phyloP scores from a whole-genome alignment of 2,888 invertebrate genomes.

The Drosophila phalerata region DNA sequence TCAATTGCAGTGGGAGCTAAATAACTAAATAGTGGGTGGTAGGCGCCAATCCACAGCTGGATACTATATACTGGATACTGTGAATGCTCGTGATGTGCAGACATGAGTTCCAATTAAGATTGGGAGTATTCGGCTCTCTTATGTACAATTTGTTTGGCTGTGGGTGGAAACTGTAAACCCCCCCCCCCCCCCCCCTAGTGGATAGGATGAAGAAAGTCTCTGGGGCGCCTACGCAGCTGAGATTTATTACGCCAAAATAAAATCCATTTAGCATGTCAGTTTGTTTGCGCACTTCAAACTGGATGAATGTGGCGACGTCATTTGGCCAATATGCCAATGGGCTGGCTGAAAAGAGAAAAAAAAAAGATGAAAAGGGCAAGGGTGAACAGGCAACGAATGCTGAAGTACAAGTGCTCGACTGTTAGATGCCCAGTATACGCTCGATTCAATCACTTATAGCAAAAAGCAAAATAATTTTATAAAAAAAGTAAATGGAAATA shows the following conservation, averaged over 20 bases:
- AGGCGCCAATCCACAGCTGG: constrained; percentile 54
- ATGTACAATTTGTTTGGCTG: constrained; percentile 1
- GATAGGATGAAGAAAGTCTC: background rate
- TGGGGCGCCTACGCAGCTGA: constrained; percentile 62
- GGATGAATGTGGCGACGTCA: constrained; percentile 21
- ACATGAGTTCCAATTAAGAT: constrained; percentile 43
- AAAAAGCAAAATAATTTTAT: background rate
- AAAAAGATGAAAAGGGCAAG: background rate
- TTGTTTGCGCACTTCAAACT: constrained; percentile 19
- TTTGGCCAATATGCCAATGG: constrained; percentile 34
- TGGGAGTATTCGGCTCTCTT: constrained; percentile 9
- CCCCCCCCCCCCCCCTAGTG: constrained; percentile 25
- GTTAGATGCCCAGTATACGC: background rate
- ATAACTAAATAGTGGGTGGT: constrained; percentile 32
- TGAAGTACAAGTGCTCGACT: background rate
- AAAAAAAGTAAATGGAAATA: no score
- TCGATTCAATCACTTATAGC: no score
- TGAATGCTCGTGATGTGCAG: constrained; percentile 25
- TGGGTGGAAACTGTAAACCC: constrained; percentile 28
- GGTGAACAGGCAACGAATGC: background rate
- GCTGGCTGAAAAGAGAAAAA: background rate
- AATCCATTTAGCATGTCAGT: constrained; percentile 43
- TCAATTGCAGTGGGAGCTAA: constrained; percentile 9
- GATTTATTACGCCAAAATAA: constrained; percentile 52
- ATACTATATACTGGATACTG: no score